Conservation (phyloP, 1,140 invertebrate species). For the Lutraria rhynchaena region DNA sequence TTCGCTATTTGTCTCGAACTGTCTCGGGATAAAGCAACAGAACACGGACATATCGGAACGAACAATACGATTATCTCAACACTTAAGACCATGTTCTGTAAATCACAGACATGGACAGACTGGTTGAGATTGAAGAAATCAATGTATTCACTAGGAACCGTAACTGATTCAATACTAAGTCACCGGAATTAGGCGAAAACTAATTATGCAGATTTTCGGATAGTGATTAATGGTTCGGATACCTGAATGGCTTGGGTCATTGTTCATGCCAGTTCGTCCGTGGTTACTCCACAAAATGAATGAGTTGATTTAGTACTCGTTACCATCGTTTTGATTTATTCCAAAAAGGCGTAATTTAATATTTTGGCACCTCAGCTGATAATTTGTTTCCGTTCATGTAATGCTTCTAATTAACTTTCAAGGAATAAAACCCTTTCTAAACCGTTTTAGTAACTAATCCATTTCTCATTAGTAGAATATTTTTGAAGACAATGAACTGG, state of each 20-base stretch:
- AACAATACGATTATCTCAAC: slow-evolving; percentile 52
- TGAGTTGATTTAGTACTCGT: no score
- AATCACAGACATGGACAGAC: slow-evolving; percentile 44
- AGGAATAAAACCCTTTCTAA: no score
- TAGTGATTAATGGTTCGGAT: slow-evolving; percentile 44
- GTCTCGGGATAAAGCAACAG: no score
- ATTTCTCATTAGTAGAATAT: no score
- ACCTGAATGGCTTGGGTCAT: slow-evolving; percentile 53
- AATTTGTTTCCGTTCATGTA: no score
- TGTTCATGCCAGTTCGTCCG: slow-evolving; percentile 29
- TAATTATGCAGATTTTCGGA: slow-evolving; percentile 55
- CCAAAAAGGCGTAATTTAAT: no score
- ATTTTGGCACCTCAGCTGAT: no score
- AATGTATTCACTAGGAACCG: slow-evolving; percentile 11
- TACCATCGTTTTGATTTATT: no score
- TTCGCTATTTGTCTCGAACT: not conserved
- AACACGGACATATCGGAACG: slow-evolving; percentile 38
- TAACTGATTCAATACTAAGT: slow-evolving; percentile 32
- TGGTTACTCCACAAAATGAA: no score
- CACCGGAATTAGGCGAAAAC: slow-evolving; percentile 50
- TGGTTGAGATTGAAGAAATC: slow-evolving; percentile 16
- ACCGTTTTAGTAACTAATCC: no score
- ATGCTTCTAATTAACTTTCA: no score
- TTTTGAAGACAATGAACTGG: no score
- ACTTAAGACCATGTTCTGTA: slow-evolving; percentile 7